phyloP scores from a whole-genome alignment of 2,888 invertebrate species.

The Apamea crenata region DNA sequence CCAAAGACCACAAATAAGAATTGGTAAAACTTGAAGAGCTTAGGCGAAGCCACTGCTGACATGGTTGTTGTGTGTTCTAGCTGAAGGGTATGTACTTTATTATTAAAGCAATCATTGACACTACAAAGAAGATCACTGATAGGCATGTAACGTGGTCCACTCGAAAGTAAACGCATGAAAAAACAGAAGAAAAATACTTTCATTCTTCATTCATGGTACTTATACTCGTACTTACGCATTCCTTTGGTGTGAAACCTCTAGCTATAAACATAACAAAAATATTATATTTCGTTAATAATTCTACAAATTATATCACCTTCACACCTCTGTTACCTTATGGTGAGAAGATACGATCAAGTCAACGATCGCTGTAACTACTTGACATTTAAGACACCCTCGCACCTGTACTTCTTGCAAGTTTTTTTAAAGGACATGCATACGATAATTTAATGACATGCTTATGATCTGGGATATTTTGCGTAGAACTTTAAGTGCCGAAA shows the following conservation, averaged over 20 bases:
- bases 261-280: not conserved
- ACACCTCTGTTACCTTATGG: slow-evolving; percentile 17
- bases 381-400: slow-evolving; percentile 58
- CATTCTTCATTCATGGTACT: not conserved
- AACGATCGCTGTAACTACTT: slow-evolving; percentile 50
- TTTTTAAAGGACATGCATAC: slow-evolving; percentile 31
- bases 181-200: not conserved
- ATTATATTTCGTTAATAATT: not conserved
- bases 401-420: slow-evolving; percentile 44
- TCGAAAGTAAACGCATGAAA: not conserved
- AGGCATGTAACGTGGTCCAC: no score
- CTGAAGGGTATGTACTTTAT: not conserved
- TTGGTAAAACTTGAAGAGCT: not conserved
- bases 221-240: not conserved
- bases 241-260: not conserved
- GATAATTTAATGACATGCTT: slow-evolving; percentile 31
- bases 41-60: not conserved
- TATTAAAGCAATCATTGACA: not conserved
- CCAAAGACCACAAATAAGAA: not conserved
- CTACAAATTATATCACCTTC: slow-evolving; percentile 14
- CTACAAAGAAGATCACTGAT: not conserved
- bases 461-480: slow-evolving; percentile 14
- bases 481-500: slow-evolving; percentile 6
- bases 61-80: not conserved
- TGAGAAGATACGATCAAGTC: slow-evolving; percentile 44